phyloP scores from a whole-genome alignment of 1,140 invertebrate species.

The Olivierus martensii region DNA sequence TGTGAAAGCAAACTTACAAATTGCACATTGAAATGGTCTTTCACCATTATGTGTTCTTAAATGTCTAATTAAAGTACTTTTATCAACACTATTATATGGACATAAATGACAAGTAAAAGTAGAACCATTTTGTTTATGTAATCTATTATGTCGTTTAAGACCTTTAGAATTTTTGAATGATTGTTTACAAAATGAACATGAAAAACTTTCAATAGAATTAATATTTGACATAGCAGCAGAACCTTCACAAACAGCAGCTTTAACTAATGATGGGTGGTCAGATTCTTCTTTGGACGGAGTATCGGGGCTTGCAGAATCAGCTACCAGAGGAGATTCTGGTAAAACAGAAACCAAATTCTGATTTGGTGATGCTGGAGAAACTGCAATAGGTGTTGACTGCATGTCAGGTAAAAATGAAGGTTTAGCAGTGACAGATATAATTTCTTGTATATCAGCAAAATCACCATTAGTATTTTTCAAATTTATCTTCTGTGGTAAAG shows the following conservation, averaged over 20 bases:
- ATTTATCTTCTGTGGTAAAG: not conserved
- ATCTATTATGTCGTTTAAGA: conserved; percentile 67
- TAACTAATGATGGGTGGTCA: not conserved
- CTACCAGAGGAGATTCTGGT: conserved; percentile 21
- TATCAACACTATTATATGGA: conserved; percentile 72
- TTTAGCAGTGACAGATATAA: conserved; percentile 55
- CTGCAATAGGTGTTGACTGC: conserved; percentile 20
- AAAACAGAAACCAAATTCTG: not conserved
- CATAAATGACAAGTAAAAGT: conserved; percentile 85
- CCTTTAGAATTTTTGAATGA: conserved; percentile 33
- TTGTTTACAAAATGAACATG: conserved; percentile 19
- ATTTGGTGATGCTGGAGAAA: conserved; percentile 18
- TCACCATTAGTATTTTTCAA: conserved; percentile 26
- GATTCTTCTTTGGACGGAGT: conserved; percentile 21
- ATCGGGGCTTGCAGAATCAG: conserved; percentile 25
- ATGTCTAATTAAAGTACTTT: conserved; percentile 73
- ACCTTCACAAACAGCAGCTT: conserved; percentile 3
- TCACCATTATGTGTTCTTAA: conserved; percentile 89
- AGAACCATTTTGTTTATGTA: conserved; percentile 31
- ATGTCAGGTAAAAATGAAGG: conserved; percentile 40
- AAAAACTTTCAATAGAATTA: not conserved
- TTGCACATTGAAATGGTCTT: conserved; percentile 78
- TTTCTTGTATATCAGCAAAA: conserved; percentile 68
- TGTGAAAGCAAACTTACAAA: conserved; percentile 91
- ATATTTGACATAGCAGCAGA: not conserved